Evolutionary conservation across 2,888 invertebrate genomes (phyloP).

Genomic region (Liodrosophila aerea): DNA sequence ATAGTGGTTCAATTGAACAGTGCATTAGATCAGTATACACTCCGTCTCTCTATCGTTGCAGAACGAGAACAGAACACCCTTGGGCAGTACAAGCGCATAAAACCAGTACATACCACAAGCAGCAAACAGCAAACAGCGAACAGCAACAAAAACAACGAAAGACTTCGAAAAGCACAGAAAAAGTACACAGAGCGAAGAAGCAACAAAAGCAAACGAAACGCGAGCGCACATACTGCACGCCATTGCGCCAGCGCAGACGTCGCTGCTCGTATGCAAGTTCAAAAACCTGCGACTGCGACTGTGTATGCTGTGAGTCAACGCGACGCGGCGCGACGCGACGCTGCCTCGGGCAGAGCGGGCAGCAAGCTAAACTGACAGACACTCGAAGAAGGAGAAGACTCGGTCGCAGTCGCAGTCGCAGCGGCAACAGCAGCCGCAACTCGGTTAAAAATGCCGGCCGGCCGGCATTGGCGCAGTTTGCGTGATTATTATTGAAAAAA

Average conservation of each 20-base stretch:
- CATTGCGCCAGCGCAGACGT: constrained; percentile 64
- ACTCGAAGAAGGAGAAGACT: constrained; percentile 4
- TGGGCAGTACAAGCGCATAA: neutral
- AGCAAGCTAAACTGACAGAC: constrained; percentile 30
- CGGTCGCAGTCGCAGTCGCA: constrained; percentile 19
- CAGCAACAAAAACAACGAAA: constrained; percentile 23
- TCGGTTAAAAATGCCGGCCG: constrained; percentile 78
- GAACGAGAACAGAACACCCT: neutral
- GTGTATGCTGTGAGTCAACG: constrained; percentile 46
- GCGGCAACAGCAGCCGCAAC: constrained; percentile 25
- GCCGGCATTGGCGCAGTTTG: constrained; percentile 51
- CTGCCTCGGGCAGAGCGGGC: constrained; percentile 28
- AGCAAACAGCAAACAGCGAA: constrained; percentile 7
- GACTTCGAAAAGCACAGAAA: too few species aligned
- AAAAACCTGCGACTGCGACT: constrained; percentile 78
- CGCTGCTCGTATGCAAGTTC: constrained; percentile 59
- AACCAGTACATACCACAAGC: too few species aligned
- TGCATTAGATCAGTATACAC: neutral
- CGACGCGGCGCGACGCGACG: constrained; percentile 24
- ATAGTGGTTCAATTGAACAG: too few species aligned
- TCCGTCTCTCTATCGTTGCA: neutral
- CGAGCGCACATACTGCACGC: constrained; percentile 43
- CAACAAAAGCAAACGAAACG: constrained; percentile 11
- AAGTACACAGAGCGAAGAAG: too few species aligned
- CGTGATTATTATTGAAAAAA: constrained; percentile 31